These are phyloP conservation scores for Spodoptera frugiperda DNA, from an alignment of 1,140 invertebrate genomes.

Conservation along the genomic window DNA sequence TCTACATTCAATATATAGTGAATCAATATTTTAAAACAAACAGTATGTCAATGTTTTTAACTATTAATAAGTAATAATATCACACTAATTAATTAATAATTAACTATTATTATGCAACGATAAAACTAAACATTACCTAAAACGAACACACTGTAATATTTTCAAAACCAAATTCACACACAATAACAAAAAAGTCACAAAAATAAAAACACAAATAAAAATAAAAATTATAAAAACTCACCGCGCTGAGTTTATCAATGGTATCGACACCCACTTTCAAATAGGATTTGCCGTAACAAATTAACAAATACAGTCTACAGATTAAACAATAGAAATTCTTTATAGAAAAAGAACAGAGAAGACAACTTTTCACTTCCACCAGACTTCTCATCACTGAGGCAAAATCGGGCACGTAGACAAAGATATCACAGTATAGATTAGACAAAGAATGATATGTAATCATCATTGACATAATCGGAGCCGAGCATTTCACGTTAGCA, in stretches of 20 bases:
- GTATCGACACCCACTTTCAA: conserved; percentile 13
- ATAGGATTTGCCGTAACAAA: not conserved
- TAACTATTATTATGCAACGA: no score
- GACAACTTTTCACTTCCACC: conserved; percentile 47
- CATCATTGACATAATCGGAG: conserved; percentile 49
- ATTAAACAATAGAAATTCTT: conserved; percentile 2
- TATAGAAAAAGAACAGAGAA: conserved; percentile 5
- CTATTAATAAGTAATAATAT: no score
- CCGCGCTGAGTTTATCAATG: not conserved
- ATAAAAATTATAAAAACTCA: not conserved
- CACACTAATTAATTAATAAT: no score
- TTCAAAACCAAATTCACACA: not conserved
- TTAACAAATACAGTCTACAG: not conserved
- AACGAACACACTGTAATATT: no score
- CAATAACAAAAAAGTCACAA: not conserved
- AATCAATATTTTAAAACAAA: no score
- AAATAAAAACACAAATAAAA: not conserved
- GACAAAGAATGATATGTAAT: conserved; percentile 63
- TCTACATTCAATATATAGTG: no score
- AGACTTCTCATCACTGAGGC: conserved; percentile 53
- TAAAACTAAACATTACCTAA: no score
- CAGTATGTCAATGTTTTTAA: no score
- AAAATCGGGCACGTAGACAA: conserved; percentile 58
- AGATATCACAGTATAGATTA: conserved; percentile 61
- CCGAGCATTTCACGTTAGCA: conserved; percentile 16